These are phyloP conservation scores for Macropodus opercularis DNA, from an alignment of 2,797 vertebrate genomes.

Conservation along the genomic window DNA sequence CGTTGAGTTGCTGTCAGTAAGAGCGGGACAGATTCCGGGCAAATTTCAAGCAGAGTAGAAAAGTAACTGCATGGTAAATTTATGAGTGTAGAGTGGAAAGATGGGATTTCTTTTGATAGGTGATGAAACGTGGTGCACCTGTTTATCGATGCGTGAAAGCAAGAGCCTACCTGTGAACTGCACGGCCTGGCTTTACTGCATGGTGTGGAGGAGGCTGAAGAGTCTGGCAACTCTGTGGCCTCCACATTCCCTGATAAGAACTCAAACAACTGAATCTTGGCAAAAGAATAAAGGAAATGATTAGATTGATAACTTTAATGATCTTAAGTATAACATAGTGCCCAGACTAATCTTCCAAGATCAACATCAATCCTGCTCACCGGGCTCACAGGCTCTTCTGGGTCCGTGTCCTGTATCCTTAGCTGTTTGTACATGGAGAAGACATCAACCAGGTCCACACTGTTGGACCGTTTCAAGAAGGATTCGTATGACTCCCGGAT, in stretches of 20 bases:
- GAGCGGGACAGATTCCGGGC: conserved; percentile 58
- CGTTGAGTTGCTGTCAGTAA: conserved; percentile 74
- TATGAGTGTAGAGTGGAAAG: conserved; percentile 39
- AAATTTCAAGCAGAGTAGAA: conserved; percentile 42
- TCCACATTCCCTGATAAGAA: conserved; percentile 82
- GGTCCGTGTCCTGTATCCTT: conserved; percentile 68
- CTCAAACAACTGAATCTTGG: conserved; percentile 86
- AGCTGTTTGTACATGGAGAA: conserved; percentile 80
- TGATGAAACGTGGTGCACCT: conserved; percentile 19
- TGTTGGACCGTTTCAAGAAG: conserved; percentile 88
- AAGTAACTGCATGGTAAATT: conserved; percentile 34
- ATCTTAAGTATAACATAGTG: conserved; percentile 24
- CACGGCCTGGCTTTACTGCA: conserved; percentile 59
- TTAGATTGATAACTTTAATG: conserved; percentile 29
- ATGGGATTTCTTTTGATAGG: conserved; percentile 12
- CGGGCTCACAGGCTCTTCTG: conserved; percentile 71
- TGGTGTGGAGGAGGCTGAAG: conserved; percentile 69
- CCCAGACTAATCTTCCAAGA: conserved; percentile 31
- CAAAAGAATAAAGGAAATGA: conserved; percentile 36
- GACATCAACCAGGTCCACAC: conserved; percentile 91
- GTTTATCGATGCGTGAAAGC: conserved; percentile 29
- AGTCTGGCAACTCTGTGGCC: conserved; percentile 43
- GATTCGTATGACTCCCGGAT: conserved; percentile 84
- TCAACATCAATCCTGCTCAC: conserved; percentile 82
- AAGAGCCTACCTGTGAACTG: conserved; percentile 71